Evolutionary conservation across 37 sponge, comb jelly and placozoan species (phyloP), one percentile per base, ranked within the genome.

Genomic region (Crambe crambe): DNA sequence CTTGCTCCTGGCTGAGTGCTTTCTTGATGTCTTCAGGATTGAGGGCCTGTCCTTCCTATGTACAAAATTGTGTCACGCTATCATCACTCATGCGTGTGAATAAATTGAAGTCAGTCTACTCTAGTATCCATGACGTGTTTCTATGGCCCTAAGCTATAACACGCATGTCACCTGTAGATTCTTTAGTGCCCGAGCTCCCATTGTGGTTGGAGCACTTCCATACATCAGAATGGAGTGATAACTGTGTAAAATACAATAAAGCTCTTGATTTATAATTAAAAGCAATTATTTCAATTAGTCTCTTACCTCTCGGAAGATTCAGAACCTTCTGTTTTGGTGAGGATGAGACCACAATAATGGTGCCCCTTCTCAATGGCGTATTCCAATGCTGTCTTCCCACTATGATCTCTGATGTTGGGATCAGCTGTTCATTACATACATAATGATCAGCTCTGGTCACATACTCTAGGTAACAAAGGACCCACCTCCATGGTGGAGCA

Each of bases 341-440:
- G 77, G 25, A 92, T 61, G 23, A 92, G 77, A 23, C 81, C 76
- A 76, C 89, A 88, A 68, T 92, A 92, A n/a, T 84, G 85, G 30
- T 70, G 65, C 20, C 80, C 80, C 36, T 75, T 83, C 58, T 77
- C 66, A 3, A 59, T 58, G 51, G 92, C 92, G 74, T 87, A 84
- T 67, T 92, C 92, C 71, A 86, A 44, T 39, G 92, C 73, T 35
- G 92, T 87, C 43, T 41, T 32, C 1, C 61, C 77, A 54, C 56
- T 74, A 56, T 41, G 15, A 44, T 92, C 92, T 39, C 62, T 37
- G 9, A 87, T 37, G 58, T 57, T 76, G 37, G 85, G 81, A 9
- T 88, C 76, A 71, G 85, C 92, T 92, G 78, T 34, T 37, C 15
- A 43, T 26, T 23, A 41, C 6, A 41, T 22, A 22, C 41, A 25